Evolutionary conservation across 2,888 invertebrate species (phyloP).

Genomic region (Oscheius sp.): DNA sequence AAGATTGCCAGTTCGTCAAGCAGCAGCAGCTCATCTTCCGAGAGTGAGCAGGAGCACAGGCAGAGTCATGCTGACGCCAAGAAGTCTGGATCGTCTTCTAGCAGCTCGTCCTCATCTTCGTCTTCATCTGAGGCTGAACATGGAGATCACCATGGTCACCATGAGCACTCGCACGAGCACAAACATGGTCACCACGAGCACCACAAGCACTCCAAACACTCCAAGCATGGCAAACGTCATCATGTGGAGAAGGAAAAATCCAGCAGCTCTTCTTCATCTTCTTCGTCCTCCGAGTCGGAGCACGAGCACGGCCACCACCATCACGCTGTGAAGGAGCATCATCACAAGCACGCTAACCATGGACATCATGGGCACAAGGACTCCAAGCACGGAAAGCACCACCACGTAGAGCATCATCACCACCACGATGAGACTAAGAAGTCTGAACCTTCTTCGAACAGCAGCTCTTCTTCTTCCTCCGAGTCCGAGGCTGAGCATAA

Average conservation of each 20-base stretch:
- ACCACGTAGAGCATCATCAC: constrained; percentile 9
- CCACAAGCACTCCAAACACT: neutral
- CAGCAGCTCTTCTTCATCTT: neutral
- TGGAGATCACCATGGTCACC: constrained; percentile 20
- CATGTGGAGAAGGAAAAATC: neutral
- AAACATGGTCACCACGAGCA: neutral
- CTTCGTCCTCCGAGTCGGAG: neutral
- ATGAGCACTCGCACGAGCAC: constrained; percentile 10
- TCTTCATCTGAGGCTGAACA: constrained; percentile 34
- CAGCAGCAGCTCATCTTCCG: constrained; percentile 19
- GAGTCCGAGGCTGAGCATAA: constrained; percentile 26
- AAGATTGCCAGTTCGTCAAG: constrained; percentile 14
- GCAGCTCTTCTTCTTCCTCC: constrained; percentile 4
- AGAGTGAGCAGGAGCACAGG: constrained; percentile 11
- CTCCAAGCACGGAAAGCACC: neutral
- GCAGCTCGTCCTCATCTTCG: constrained; percentile 26
- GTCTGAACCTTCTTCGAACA: neutral
- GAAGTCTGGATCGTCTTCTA: constrained; percentile 23
- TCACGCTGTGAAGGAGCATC: neutral
- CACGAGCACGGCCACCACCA: neutral
- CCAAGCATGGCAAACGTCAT: neutral
- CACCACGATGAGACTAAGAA: neutral
- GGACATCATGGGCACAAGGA: neutral
- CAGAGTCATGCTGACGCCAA: constrained; percentile 14
- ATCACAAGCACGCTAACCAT: constrained; percentile 20